Percentiles rank a stretch among this genome's conserved stretches.
Conservation (phyloP, 2,888 invertebrate species). For the Leptinotarsa tumamoca region DNA sequence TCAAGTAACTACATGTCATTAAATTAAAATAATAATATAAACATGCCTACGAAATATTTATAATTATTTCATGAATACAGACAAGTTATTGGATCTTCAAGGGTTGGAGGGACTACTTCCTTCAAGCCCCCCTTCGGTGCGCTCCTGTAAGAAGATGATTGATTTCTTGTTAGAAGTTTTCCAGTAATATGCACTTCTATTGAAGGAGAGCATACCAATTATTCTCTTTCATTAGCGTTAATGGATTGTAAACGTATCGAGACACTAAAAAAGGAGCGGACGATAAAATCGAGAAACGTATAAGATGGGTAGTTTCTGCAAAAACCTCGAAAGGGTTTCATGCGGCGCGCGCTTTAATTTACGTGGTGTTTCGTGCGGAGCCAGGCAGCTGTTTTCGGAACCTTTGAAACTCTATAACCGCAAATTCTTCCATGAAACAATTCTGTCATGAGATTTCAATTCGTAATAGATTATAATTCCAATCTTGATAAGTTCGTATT, state of each 20-base stretch:
- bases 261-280: conserved; percentile 6
- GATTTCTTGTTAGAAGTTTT: conserved; percentile 27
- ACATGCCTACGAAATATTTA: too few species aligned
- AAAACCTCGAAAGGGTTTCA: conserved; percentile 1
- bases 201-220: conserved; percentile 14
- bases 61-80: too few species aligned
- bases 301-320: conserved; percentile 8
- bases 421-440: background rate
- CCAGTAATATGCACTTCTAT: conserved; percentile 23
- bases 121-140: too few species aligned
- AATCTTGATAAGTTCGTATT: too few species aligned
- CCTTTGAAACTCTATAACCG: background rate
- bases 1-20: too few species aligned
- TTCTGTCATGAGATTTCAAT: background rate
- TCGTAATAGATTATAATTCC: too few species aligned
- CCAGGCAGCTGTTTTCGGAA: background rate
- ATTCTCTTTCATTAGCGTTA: conserved; percentile 26
- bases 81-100: too few species aligned
- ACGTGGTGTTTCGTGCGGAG: background rate
- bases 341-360: background rate
- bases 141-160: conserved; percentile 17
- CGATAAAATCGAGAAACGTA: conserved; percentile 11
- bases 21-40: too few species aligned
- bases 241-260: conserved; percentile 26
- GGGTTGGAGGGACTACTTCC: too few species aligned